Conservation (phyloP, 2,888 invertebrate genomes). For the Drosophila putrida region DNA sequence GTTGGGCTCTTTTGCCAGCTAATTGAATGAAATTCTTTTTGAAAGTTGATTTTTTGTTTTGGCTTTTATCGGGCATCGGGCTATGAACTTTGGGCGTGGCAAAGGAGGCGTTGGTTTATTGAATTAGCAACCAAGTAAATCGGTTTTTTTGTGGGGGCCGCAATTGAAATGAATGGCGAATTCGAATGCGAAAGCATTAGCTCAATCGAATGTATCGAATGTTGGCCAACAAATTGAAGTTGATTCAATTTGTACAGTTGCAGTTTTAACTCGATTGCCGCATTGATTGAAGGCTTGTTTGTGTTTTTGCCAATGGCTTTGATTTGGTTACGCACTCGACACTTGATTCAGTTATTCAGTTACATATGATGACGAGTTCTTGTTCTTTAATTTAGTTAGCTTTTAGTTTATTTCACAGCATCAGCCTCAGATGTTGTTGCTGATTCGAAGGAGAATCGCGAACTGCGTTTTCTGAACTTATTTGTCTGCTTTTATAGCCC, state of each 20-base stretch:
- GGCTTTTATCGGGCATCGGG: slow-evolving; percentile 30
- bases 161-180: not conserved
- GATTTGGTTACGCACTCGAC: slow-evolving; percentile 47
- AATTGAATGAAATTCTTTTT: slow-evolving; percentile 64
- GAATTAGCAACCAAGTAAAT: slow-evolving; percentile 47
- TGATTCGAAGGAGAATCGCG: slow-evolving; percentile 17
- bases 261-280: slow-evolving; percentile 64
- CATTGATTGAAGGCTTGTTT: slow-evolving; percentile 66
- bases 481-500: slow-evolving; percentile 55
- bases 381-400: not conserved
- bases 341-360: slow-evolving; percentile 34
- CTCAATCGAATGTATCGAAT: slow-evolving; percentile 17
- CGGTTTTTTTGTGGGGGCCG: slow-evolving; percentile 19
- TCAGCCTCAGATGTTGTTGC: slow-evolving; percentile 13
- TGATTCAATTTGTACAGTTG: slow-evolving; percentile 54
- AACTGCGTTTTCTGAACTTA: slow-evolving; percentile 5
- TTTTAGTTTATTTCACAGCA: not conserved
- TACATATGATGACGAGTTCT: not conserved
- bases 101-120: slow-evolving; percentile 32
- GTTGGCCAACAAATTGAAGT: slow-evolving; percentile 47
- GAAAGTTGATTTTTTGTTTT: slow-evolving; percentile 46
- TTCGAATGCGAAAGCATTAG: slow-evolving; percentile 12
- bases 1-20: slow-evolving; percentile 23
- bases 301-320: slow-evolving; percentile 23
- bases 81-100: not conserved